Evolutionary conservation across 2,797 vertebrate genomes (phyloP), one percentile per base, ranked within the genome.

Genomic region (Sphenopsis melanotis): DNA sequence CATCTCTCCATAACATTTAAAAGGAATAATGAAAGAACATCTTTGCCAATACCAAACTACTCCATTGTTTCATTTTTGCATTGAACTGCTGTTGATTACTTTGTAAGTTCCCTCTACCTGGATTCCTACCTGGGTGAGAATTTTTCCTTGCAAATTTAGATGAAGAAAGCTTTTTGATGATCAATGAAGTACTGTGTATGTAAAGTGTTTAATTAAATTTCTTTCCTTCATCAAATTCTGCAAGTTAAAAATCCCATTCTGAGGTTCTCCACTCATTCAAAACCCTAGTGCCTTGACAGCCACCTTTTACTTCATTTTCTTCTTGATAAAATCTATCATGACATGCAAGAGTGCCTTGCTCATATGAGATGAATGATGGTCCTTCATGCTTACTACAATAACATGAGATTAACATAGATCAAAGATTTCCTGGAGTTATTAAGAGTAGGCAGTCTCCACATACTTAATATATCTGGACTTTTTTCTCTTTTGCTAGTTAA

Each of bases 231-330:
- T 92, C 69, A 60, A 72, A 65, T 71, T 85, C 77, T 94, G 44
- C 87, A 61, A 78, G 74, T 81, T 69, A 81, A 83, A 92, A 86
- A 91, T 59, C 63, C 63, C 37, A 12, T 89, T 83, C 70, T 41
- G 79, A 90, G 56, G 37, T 95, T 95, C 81, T 87, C 30, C 27
- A 30, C 75, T 82, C 55, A 39, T 70, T 87, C 49, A 71, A 71
- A 88, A 61, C 34, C 46, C 47, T 44, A 23, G 60, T 78, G 95
- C 60, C 57, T 91, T 90, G 84, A 64, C 89, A 79, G 70, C 80
- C 63, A 84, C 86, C 81, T 95, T 87, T 93, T 91, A 70, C 80
- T 96, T 96, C 17, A 77, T 96, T 95, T 91, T 89, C 65, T 87
- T 92, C 42, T 57, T 90, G 78, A 85, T 95, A 78, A 93, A 78